Base-by-base conservation (phyloP, 2,888 invertebrate species). In the Drosophila histrio region DNA sequence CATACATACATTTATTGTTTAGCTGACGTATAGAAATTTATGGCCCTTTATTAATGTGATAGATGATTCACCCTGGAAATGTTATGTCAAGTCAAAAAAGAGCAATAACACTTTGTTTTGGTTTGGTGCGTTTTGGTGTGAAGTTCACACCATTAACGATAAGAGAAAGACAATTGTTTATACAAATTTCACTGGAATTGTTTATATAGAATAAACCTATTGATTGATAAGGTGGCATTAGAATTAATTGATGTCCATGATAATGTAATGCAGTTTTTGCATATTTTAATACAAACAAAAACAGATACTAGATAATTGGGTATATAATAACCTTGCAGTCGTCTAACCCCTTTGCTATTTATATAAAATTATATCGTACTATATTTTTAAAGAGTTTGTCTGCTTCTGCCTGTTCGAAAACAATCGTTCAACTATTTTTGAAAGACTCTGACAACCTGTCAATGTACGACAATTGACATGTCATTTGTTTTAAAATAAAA, bases 111-210 rank as follows among this genome's bases (percentile, higher is more conserved):
- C 11, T 22, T 47, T 30, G 38, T 15, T 47, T 39, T 36, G 21
- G 1, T 13, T 19, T 11, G 30, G 9, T 49, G 62, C 41, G 59
- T 8, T 8, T 57, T 24, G 13, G 19, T 30, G 41, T 28, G 62
- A 34, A 6, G 22, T 44, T 44, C 32, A 13, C 9, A 39, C 17
- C 9, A 6, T 17, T 32, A 26, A 9, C n/a, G 60, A 69, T 67
- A 67, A 36, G 34, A 39, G 19, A 41, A 24, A 28, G 26, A 15
- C 17, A 65, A 57, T 43, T 67, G 66, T 47, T 65, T 58, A 57
- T 43, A 65, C 49, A 60, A 38, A 66, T 59, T 81, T 79, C 62
- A 41, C 3, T 21, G 47, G 56, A 79, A 77, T 41, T 71, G 59
- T 59, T 53, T 41, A 60, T 32, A 71, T 30, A 43, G 32, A 56